A percentile compares a stretch with the other conserved stretches of the same genome.
phyloP scores from a whole-genome alignment of 2,888 invertebrate species.

The Druceiella hillmani region DNA sequence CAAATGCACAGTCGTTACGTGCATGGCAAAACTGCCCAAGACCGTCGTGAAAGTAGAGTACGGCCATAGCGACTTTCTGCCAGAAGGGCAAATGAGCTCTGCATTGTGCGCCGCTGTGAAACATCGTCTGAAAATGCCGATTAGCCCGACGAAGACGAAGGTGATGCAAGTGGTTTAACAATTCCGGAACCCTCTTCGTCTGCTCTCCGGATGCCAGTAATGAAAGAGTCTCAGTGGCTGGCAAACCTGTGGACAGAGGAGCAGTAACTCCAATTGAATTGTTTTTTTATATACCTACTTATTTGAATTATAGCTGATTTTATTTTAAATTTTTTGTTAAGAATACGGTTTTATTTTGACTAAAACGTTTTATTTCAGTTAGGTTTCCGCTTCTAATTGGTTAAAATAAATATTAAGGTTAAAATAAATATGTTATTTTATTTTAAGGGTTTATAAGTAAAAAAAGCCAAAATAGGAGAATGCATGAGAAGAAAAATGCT shows the following conservation, averaged over 20 bases:
- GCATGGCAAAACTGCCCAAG: constrained; percentile 21
- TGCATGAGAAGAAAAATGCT: not conserved
- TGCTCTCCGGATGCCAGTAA: constrained; percentile 21
- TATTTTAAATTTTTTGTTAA: constrained; percentile 21
- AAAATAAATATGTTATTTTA: constrained; percentile 21
- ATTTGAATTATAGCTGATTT: constrained; percentile 18
- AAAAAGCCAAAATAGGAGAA: constrained; percentile 13
- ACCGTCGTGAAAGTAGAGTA: constrained; percentile 19
- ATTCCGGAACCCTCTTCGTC: constrained; percentile 22
- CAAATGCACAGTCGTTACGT: constrained; percentile 16
- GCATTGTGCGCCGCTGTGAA: no score
- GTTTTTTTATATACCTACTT: constrained; percentile 21
- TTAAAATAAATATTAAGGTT: no score
- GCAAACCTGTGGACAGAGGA: constrained; percentile 22
- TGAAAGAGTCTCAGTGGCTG: constrained; percentile 19
- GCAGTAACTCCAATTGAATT: constrained; percentile 18
- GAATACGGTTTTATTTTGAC: constrained; percentile 16
- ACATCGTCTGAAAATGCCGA: constrained; percentile 20
- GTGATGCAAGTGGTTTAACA: constrained; percentile 20
- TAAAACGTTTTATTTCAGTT: constrained; percentile 14
- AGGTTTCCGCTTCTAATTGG: constrained; percentile 16
- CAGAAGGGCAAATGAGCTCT: constrained; percentile 5
- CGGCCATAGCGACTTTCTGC: constrained; percentile 8
- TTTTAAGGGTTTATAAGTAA: constrained; percentile 20
- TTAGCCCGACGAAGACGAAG: constrained; percentile 18